phyloP scores from a whole-genome alignment of 1,140 invertebrate species.

The Lysiphlebus fabarum region DNA sequence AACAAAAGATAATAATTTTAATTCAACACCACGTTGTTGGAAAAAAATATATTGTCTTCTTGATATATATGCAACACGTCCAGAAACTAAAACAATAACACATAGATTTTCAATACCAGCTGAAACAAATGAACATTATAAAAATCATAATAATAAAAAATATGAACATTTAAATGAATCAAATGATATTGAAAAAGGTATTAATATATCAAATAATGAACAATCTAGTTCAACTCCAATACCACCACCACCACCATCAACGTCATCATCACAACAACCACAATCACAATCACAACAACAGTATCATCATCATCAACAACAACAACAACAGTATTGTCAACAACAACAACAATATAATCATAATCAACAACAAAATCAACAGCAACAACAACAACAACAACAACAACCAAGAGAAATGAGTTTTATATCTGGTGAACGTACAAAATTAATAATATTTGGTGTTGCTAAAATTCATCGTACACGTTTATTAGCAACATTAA shows the following conservation, averaged over 20 bases:
- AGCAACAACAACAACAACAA: no score
- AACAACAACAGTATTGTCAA: no score
- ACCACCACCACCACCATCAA: conserved; percentile 43
- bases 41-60: conserved; percentile 89
- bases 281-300: no score
- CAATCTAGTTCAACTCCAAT: conserved; percentile 50
- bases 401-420: conserved; percentile 39
- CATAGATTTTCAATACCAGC: conserved; percentile 56
- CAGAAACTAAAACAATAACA: conserved; percentile 87
- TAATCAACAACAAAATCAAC: no score
- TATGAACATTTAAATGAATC: conserved; percentile 42
- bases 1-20: conserved; percentile 46
- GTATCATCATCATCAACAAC: no score
- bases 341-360: no score
- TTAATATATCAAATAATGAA: conserved; percentile 28
- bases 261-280: no score
- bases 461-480: conserved; percentile 86
- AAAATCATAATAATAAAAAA: conserved; percentile 37
- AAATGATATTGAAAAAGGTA: conserved; percentile 53
- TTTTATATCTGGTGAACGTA: conserved; percentile 55
- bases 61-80: conserved; percentile 90
- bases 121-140: conserved; percentile 45
- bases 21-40: conserved; percentile 81
- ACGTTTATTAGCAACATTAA: conserved; percentile 82
- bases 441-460: conserved; percentile 74